Evolutionary conservation across 2,888 invertebrate species (phyloP), one percentile per base, ranked within the genome.

Genomic region (Lasius platythorax): DNA sequence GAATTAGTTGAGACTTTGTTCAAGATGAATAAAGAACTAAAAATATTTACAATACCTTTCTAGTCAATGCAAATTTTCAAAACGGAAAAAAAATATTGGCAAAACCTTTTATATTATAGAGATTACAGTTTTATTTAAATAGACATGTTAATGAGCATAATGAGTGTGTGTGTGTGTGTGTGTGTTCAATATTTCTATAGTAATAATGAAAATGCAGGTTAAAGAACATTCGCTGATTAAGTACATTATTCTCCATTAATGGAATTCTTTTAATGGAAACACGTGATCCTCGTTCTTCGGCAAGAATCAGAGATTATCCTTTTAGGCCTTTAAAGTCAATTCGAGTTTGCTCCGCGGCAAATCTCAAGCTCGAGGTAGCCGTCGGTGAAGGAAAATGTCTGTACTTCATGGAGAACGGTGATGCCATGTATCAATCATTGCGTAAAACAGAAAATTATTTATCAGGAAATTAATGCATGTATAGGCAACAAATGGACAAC

Each of bases 371-470:
- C 40, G n/a, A 11, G 18, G 70, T 66, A 82, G 85, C 83, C 78
- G 76, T 70, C 72, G 58, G 53, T 9, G 72, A 83, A 84, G 87
- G 88, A 87, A 82, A 87, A 66, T 61, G 33, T 78, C 81, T 66
- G 83, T 72, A 85, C 85, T 70, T 56, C 33, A 67, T 64, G 33
- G 78, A 85, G 68, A 78, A 85, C 82, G 82, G 86, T 87, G n/a
- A 73, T 40, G 90, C 90, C 89, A 90, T 88, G 89, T 91, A 93
- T 93, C 93, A 93, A 93, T 93, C 93, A 93, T 87, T 85, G 85
- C 75, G 88, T 92, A 93, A 93, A 92, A 87, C 91, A 74, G 78
- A 78, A 92, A 92, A 93, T 93, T 93, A 93, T 37, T 37, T 37
- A 37, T 37, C 37, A 37, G 37, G 6, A 37, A 37, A 37, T 37